Evolutionary conservation across 1,140 invertebrate species (phyloP).

Genomic region (Orchesella cincta): DNA sequence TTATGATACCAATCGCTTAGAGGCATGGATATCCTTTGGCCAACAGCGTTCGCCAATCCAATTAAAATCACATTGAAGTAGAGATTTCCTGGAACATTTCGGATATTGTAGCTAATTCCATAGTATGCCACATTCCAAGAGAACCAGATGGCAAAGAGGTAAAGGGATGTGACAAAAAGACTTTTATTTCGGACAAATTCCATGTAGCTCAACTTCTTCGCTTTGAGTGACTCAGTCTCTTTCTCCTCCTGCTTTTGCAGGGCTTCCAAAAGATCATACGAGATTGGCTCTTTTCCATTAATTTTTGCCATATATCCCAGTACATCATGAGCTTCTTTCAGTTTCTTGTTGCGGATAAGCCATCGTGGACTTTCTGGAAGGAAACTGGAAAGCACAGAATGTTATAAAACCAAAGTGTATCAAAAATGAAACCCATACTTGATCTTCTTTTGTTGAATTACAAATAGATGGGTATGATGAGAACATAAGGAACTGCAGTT

Average conservation of each 20-base stretch:
- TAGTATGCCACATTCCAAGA: conserved; percentile 41
- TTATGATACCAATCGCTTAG: conserved; percentile 31
- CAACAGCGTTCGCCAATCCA: conserved; percentile 41
- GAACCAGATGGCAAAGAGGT: conserved; percentile 40
- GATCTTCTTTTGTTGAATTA: not conserved
- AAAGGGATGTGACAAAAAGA: conserved; percentile 36
- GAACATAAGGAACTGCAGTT: not conserved
- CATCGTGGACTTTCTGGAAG: conserved; percentile 49
- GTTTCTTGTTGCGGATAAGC: conserved; percentile 43
- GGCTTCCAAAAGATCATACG: conserved; percentile 20
- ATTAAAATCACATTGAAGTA: conserved; percentile 42
- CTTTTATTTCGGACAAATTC: conserved; percentile 39
- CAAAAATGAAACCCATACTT: not conserved
- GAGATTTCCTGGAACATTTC: conserved; percentile 40
- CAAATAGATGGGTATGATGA: conserved; percentile 12
- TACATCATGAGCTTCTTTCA: conserved; percentile 44
- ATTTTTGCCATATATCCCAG: conserved; percentile 42
- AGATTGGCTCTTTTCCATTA: conserved; percentile 35
- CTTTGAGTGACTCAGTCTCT: not conserved
- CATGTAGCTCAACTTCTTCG: conserved; percentile 36
- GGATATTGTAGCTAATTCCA: conserved; percentile 49
- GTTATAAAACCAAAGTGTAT: not conserved
- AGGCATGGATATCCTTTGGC: conserved; percentile 38
- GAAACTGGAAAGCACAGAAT: conserved; percentile 32
- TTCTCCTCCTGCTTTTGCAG: conserved; percentile 32